Conservation (phyloP, 2,888 invertebrate genomes). For the Rhagophthalmus giganteus region DNA sequence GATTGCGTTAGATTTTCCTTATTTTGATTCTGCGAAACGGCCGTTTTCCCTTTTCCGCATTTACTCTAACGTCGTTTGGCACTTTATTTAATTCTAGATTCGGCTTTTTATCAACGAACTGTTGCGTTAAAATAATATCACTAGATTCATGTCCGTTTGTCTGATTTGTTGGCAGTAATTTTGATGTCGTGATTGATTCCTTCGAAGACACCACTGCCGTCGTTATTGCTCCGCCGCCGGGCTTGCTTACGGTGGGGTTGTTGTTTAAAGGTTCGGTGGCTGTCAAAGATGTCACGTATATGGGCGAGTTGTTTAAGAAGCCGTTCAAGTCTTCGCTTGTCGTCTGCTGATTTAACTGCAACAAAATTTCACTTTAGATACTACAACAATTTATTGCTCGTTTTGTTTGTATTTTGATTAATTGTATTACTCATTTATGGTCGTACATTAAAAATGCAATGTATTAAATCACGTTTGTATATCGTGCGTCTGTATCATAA, state of each 20-base stretch:
- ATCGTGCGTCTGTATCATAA: too few species aligned
- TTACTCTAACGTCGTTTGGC: conserved; percentile 48
- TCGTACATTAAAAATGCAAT: too few species aligned
- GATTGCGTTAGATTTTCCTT: conserved; percentile 38
- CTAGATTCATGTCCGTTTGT: conserved; percentile 43
- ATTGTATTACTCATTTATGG: too few species aligned
- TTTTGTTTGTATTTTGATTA: too few species aligned
- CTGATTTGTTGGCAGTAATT: conserved; percentile 41
- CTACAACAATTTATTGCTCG: too few species aligned
- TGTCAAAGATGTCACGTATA: conserved; percentile 78
- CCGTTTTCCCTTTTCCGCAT: conserved; percentile 21
- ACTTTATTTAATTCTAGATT: conserved; percentile 37
- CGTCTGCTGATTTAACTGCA: conserved; percentile 67
- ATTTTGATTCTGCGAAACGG: conserved; percentile 23
- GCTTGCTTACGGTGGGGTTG: conserved; percentile 55
- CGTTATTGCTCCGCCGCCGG: conserved; percentile 52
- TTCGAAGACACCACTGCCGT: conserved; percentile 50
- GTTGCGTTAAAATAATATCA: conserved; percentile 44
- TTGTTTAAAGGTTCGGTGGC: conserved; percentile 60
- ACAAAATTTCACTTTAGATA: too few species aligned
- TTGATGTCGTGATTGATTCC: conserved; percentile 51
- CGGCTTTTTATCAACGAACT: conserved; percentile 34
- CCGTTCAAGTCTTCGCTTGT: conserved; percentile 73
- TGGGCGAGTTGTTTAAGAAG: conserved; percentile 78
- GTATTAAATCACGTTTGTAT: too few species aligned